Evolutionary conservation across 2,888 invertebrate species (phyloP).

Genomic region (Hydroisotoma schaefferi): DNA sequence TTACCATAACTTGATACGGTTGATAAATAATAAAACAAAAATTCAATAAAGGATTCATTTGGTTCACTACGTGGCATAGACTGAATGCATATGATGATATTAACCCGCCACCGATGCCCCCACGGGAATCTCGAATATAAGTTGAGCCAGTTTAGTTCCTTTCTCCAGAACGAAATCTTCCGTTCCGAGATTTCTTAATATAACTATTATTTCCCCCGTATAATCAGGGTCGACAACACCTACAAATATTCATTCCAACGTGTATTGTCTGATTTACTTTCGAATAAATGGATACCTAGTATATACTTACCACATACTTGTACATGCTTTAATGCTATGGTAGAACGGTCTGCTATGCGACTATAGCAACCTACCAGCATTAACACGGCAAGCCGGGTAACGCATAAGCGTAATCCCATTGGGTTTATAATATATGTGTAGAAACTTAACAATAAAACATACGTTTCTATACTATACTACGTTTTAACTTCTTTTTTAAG

Average conservation of each 20-base stretch:
- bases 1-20: too few species aligned
- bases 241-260: neutral
- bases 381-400: neutral
- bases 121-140: neutral
- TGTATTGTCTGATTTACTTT: neutral
- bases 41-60: too few species aligned
- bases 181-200: neutral
- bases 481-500: neutral
- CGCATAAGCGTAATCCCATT: neutral
- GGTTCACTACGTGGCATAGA: too few species aligned
- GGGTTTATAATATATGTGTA: neutral
- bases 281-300: neutral
- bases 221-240: conserved; percentile 1
- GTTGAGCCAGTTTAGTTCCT: neutral
- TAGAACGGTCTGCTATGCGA: neutral
- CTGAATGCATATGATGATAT: too few species aligned
- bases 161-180: neutral
- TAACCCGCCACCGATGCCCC: too few species aligned
- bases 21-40: too few species aligned
- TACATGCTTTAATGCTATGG: neutral
- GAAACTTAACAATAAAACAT: neutral
- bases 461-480: neutral
- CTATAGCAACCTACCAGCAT: neutral
- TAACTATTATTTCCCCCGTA: neutral
- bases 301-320: neutral